These are phyloP conservation scores for Bubo scandiacus DNA, from an alignment of 2,113 vertebrate genomes.

Conservation along the genomic window DNA sequence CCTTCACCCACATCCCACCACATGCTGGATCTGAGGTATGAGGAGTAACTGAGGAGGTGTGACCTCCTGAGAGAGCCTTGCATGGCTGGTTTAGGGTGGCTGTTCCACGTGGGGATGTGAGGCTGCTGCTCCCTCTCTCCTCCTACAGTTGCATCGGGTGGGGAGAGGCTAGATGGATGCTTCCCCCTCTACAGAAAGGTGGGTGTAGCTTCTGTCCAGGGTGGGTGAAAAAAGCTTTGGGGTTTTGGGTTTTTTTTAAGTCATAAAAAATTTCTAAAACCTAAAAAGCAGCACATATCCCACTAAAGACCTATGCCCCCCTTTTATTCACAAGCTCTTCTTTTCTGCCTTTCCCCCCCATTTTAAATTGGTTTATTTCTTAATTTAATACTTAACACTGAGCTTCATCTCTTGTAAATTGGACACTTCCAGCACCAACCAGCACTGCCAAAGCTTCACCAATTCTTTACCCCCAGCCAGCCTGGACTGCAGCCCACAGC, in stretches of 20 bases:
- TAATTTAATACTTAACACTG: background rate
- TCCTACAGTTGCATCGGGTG: too few relatives aligned
- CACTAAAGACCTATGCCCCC: background rate
- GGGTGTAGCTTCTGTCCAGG: background rate
- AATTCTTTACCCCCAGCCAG: background rate
- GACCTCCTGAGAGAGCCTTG: background rate
- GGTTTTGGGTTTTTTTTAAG: too few relatives aligned
- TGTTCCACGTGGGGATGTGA: too few relatives aligned
- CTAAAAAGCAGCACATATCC: background rate
- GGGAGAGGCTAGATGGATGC: background rate
- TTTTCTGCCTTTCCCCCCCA: background rate
- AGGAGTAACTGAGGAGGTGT: background rate
- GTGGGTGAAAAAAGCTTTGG: background rate
- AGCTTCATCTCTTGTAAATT: background rate
- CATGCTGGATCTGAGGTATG: rapidly evolving
- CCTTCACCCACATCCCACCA: background rate
- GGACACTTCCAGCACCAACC: background rate
- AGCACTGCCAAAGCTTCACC: rapidly evolving
- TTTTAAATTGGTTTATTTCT: background rate
- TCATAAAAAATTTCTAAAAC: background rate
- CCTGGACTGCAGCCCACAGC: background rate
- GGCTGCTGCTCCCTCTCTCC: background rate
- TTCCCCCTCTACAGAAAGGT: background rate
- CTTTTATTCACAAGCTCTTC: background rate
- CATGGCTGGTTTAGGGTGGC: background rate